Evolutionary conservation across 2,888 invertebrate species (phyloP).

Genomic region (Cepaea hortensis): DNA sequence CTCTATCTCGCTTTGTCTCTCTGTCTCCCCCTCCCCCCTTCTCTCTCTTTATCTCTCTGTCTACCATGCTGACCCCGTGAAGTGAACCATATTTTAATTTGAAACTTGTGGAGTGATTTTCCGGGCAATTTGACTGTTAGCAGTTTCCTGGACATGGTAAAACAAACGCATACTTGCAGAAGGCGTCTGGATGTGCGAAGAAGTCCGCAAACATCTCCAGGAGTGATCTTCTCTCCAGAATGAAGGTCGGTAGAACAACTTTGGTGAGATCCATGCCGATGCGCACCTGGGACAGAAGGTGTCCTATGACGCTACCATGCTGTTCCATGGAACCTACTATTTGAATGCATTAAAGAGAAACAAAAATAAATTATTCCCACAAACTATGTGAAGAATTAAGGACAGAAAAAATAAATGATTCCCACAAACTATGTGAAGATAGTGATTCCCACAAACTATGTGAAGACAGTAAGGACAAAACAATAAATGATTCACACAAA

Average conservation of each 20-base stretch:
- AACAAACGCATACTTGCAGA: constrained; percentile 84
- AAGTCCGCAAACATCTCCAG: constrained; percentile 99
- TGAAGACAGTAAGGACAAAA: background rate
- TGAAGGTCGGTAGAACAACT: constrained; percentile 98
- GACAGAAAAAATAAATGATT: background rate
- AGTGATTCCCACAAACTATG: background rate
- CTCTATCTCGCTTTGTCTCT: no score
- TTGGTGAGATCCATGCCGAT: constrained; percentile 99
- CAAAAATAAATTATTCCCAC: background rate
- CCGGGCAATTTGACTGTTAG: no score
- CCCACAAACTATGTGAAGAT: background rate
- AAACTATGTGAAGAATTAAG: background rate
- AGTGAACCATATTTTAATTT: no score
- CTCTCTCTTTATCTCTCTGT: no score
- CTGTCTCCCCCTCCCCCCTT: no score
- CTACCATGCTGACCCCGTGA: no score
- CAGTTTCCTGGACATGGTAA: background rate
- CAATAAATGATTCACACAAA: background rate
- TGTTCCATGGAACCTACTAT: constrained; percentile 91
- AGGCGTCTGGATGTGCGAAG: constrained; percentile 98
- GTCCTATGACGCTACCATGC: constrained; percentile 97
- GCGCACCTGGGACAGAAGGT: constrained; percentile 96
- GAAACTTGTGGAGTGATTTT: no score
- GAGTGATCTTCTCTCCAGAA: constrained; percentile 95
- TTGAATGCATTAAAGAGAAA: constrained; percentile 47